Base-by-base conservation (phyloP, 2,888 invertebrate species). In the Harpagoxenus sublaevis region DNA sequence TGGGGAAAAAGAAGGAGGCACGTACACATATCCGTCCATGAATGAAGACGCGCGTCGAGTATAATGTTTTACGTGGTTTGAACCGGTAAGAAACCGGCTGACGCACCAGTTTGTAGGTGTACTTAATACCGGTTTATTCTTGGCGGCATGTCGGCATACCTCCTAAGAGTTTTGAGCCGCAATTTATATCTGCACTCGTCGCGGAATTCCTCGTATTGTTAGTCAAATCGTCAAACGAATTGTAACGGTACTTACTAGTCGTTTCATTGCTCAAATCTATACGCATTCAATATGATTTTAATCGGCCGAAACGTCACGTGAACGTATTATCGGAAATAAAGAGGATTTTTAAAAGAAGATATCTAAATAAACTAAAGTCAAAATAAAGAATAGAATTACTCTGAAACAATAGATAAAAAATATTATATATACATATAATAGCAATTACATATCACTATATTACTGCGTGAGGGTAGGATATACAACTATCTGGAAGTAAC, bases 31-130 rank as follows among this genome's bases (percentile, higher is more conserved):
- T 84, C 74, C 35, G 77, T 88, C 55, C n/a, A 84, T 88, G 84
- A 89, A 88, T 89, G 88, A 87, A 89, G 84, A 86, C 4, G n/a
- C n/a, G n/a, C 5, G 9, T 31, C 12, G 28, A 65, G 57, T 42
- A 31, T 23, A 23, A 23, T 4, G 31, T n/a, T 9, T 0, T 15
- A 53, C 57, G 42, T 18, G 55, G 60, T 9, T 48, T 9, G 10
- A 53, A 62, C 65, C 12, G 62, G 62, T 63, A 35, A 42, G 45
- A 15, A 18, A 83, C 60, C 42, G 12, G 63, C 57, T 71, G 31
- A 6, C 28, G 74, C 12, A 81, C 31, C 53, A 65, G 57, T 60
- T 88, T 31, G 18, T 68, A 57, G 62, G 57, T 70, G 68, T 68
- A 71, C 60, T 63, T 55, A 60, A 1, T 83, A 82, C 78, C 63